Evolutionary conservation across 2,888 invertebrate genomes (phyloP).

Genomic region (Lissocephala sabroskyi): DNA sequence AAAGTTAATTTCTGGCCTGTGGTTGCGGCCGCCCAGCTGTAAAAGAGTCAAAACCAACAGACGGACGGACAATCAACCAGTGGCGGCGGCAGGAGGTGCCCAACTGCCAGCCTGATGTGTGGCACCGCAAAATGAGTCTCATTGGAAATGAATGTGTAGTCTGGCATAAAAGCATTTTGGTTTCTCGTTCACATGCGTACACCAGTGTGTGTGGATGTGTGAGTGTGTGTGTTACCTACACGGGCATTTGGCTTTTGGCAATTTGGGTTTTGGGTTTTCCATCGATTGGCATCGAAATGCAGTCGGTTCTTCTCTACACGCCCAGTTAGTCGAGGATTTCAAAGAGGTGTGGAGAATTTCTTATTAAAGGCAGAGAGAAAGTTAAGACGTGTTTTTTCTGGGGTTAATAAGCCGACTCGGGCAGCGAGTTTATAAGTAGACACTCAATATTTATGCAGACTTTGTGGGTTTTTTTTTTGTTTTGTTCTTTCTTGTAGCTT

Average conservation of each 20-base stretch:
- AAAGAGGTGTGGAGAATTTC: too few species aligned
- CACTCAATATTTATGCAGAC: slow-evolving; percentile 54
- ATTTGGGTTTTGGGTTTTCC: slow-evolving; percentile 20
- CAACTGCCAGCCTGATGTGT: slow-evolving; percentile 19
- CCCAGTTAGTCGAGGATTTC: slow-evolving; percentile 5
- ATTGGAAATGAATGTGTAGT: slow-evolving; percentile 52
- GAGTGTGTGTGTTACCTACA: slow-evolving; percentile 15
- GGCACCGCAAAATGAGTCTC: slow-evolving; percentile 59
- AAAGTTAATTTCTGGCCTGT: slow-evolving; percentile 54
- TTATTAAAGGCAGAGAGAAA: too few species aligned
- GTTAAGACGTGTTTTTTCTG: too few species aligned
- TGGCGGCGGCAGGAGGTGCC: slow-evolving; percentile 10
- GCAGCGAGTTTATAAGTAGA: background rate
- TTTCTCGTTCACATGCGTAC: slow-evolving; percentile 28
- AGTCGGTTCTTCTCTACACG: too few species aligned
- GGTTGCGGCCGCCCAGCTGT: slow-evolving; percentile 51
- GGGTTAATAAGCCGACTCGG: too few species aligned
- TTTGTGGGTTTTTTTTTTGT: slow-evolving; percentile 18
- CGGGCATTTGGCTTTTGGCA: slow-evolving; percentile 34
- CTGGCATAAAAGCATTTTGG: slow-evolving; percentile 56
- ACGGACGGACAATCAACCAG: background rate
- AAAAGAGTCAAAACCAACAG: slow-evolving; percentile 48
- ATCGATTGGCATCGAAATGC: slow-evolving; percentile 1
- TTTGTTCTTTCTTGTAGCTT: slow-evolving; percentile 7
- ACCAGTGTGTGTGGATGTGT: slow-evolving; percentile 7